These are phyloP conservation scores for Anticlea derivata DNA, from an alignment of 2,888 invertebrate genomes.

Conservation along the genomic window DNA sequence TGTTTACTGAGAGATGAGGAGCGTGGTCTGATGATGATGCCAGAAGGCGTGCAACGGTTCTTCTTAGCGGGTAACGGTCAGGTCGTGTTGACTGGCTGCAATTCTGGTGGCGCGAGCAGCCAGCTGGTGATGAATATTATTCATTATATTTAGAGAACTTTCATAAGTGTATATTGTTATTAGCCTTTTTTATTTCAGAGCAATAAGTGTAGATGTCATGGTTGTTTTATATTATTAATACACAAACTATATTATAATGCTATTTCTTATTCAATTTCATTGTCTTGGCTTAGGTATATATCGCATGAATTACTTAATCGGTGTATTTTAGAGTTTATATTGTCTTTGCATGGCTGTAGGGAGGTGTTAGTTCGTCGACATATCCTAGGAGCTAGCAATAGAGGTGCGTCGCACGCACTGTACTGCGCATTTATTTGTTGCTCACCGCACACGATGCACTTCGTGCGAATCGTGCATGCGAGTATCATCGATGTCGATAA, in stretches of 20 bases:
- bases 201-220: slow-evolving; percentile 3
- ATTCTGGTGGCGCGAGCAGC: too few relatives aligned
- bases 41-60: too few relatives aligned
- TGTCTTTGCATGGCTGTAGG: slow-evolving; percentile 13
- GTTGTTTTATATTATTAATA: slow-evolving; percentile 6
- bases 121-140: slow-evolving; percentile 3
- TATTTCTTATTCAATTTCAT: slow-evolving; percentile 11
- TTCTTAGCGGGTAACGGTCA: too few relatives aligned
- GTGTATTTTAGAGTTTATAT: slow-evolving; percentile 6
- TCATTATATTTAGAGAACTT: not conserved
- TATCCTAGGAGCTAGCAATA: slow-evolving; percentile 21
- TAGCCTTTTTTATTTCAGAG: not conserved
- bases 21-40: too few relatives aligned
- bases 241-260: not conserved
- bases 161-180: not conserved
- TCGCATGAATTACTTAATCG: slow-evolving; percentile 28
- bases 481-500: slow-evolving; percentile 20
- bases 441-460: slow-evolving; percentile 8
- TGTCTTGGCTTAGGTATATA: slow-evolving; percentile 20
- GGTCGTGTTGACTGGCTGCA: too few relatives aligned
- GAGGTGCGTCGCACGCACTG: slow-evolving; percentile 1
- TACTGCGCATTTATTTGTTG: slow-evolving; percentile 25
- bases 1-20: too few relatives aligned
- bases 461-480: not conserved
- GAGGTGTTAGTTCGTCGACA: slow-evolving; percentile 18